phyloP scores from a whole-genome alignment of 2,797 vertebrate genomes.

The Ctenochaetus hawaiiensis region DNA sequence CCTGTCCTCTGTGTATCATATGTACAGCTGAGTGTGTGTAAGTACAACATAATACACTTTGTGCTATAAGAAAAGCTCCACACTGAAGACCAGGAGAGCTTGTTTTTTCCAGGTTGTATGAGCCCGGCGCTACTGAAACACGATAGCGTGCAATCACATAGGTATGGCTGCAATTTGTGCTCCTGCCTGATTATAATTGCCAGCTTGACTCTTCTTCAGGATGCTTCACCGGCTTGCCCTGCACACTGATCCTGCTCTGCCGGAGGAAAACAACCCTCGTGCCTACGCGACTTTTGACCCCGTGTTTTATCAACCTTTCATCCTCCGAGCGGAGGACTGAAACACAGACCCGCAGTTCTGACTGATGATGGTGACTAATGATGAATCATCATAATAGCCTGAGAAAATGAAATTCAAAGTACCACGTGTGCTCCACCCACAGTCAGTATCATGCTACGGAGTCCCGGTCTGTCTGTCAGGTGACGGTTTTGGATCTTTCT shows the following conservation, averaged over 20 bases:
- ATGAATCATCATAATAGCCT: slow-evolving; percentile 23
- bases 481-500: not conserved
- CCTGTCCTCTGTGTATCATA: slow-evolving; percentile 20
- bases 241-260: slow-evolving; percentile 23
- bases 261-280: slow-evolving; percentile 31
- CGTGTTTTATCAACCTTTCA: slow-evolving; percentile 27
- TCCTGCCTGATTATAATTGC: slow-evolving; percentile 82
- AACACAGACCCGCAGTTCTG: not conserved
- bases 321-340: not conserved
- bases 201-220: slow-evolving; percentile 63
- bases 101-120: slow-evolving; percentile 41
- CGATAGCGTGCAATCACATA: slow-evolving; percentile 78
- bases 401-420: slow-evolving; percentile 11
- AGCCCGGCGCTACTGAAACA: slow-evolving; percentile 56
- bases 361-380: slow-evolving; percentile 40
- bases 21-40: slow-evolving; percentile 43
- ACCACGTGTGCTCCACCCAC: not conserved
- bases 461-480: not conserved
- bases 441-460: not conserved
- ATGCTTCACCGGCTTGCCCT: slow-evolving; percentile 57
- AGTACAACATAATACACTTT: slow-evolving; percentile 26
- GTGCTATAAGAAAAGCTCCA: slow-evolving; percentile 11
- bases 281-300: slow-evolving; percentile 45
- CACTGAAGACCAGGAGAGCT: slow-evolving; percentile 27
- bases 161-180: slow-evolving; percentile 79